Percentiles rank a stretch among this genome's conserved stretches.
phyloP scores from a whole-genome alignment of 2,113 vertebrate genomes.

The Cariama cristata region DNA sequence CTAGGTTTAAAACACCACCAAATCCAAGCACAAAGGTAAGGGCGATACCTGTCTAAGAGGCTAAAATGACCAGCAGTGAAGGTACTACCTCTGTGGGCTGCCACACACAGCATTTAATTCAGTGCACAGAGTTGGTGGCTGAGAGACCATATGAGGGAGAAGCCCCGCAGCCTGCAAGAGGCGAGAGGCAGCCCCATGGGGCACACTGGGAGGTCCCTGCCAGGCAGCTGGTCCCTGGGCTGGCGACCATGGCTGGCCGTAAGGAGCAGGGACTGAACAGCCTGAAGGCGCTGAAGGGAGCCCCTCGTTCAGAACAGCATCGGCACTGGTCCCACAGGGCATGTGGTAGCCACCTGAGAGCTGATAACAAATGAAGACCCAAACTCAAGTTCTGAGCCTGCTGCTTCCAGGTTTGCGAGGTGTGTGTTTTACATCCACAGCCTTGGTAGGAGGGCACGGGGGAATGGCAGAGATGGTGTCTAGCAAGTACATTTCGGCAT shows the following conservation, averaged over 20 bases:
- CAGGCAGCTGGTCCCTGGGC: not conserved
- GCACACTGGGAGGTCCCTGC: not conserved
- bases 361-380: not conserved
- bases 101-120: not conserved
- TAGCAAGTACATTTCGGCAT: not conserved
- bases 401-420: not conserved
- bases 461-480: not conserved
- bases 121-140: not conserved
- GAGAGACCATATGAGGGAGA: not conserved
- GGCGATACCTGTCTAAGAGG: not conserved
- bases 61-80: not conserved
- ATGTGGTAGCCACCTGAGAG: not conserved
- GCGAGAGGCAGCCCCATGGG: not conserved
- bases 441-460: not conserved
- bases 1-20: constrained; percentile 11
- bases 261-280: not conserved
- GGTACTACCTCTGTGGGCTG: not conserved
- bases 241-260: rapidly evolving
- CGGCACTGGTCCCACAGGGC: not conserved
- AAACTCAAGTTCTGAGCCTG: not conserved
- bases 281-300: not conserved
- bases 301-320: not conserved
- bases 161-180: not conserved
- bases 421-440: not conserved
- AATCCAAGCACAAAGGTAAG: constrained; percentile 3